A percentile compares a stretch with the other conserved stretches of the same genome.
These are phyloP conservation scores for Halocynthia roretzi DNA, from an alignment of 23 tunicate species.

Conservation along the genomic window DNA sequence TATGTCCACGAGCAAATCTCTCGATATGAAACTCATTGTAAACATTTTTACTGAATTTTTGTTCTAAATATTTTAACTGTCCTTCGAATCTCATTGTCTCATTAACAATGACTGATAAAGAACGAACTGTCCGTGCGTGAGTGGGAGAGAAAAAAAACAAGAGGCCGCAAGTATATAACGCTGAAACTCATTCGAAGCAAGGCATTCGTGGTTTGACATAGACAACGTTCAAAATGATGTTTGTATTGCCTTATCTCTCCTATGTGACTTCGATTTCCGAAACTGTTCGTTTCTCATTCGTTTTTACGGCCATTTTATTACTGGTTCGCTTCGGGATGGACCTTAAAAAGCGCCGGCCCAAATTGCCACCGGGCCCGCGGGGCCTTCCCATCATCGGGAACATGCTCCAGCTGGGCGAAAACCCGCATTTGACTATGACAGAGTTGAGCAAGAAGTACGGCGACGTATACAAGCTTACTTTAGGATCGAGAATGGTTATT, in stretches of 20 bases:
- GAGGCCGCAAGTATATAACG: too few relatives aligned
- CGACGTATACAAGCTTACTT: conserved; percentile 32
- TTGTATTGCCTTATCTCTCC: neutral
- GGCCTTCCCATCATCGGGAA: conserved; percentile 60
- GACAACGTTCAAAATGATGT: neutral
- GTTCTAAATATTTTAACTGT: too few relatives aligned
- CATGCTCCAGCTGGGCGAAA: conserved; percentile 23
- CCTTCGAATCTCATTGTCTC: too few relatives aligned
- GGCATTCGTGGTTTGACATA: too few relatives aligned
- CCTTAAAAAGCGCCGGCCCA: conserved; percentile 24
- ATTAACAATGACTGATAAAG: too few relatives aligned
- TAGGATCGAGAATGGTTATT: conserved; percentile 48
- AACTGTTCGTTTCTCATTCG: conserved; percentile 15
- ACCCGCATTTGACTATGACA: conserved; percentile 53
- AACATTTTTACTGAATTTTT: too few relatives aligned
- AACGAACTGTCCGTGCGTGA: too few relatives aligned
- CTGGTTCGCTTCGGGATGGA: conserved; percentile 14
- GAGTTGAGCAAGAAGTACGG: conserved; percentile 57
- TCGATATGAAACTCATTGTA: too few relatives aligned
- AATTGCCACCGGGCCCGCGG: conserved; percentile 22
- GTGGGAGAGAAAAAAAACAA: too few relatives aligned
- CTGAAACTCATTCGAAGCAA: too few relatives aligned
- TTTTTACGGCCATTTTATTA: neutral
- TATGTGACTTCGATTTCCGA: conserved; percentile 10
- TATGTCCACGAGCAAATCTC: too few relatives aligned